Evolutionary conservation across 2,113 vertebrate species (phyloP).

Genomic region (Holacanthus passer): DNA sequence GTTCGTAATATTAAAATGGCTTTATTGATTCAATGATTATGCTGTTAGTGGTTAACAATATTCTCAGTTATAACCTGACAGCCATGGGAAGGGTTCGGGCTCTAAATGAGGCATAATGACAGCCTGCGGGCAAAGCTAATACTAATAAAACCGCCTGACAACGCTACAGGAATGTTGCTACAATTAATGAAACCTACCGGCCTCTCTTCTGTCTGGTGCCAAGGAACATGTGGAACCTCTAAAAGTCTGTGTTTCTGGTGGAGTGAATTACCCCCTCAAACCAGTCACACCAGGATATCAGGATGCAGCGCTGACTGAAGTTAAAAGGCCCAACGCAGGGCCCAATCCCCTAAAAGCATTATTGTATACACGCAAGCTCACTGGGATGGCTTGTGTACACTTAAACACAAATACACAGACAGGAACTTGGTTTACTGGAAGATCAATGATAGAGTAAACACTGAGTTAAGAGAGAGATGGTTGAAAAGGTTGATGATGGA

Average conservation of each 20-base stretch:
- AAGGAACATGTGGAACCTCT: constrained; percentile 90
- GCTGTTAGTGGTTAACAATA: constrained; percentile 52
- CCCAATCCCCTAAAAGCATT: constrained; percentile 67
- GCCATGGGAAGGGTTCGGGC: constrained; percentile 72
- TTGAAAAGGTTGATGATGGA: constrained; percentile 45
- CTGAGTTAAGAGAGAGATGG: constrained; percentile 42
- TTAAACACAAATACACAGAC: constrained; percentile 60
- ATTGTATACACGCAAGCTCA: constrained; percentile 74
- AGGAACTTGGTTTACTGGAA: constrained; percentile 66
- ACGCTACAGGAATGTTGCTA: constrained; percentile 81
- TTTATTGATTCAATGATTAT: constrained; percentile 60
- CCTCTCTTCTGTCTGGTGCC: constrained; percentile 86
- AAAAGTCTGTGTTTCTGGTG: constrained; percentile 84
- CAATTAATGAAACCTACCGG: constrained; percentile 85
- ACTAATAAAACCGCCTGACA: constrained; percentile 82
- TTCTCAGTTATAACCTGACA: constrained; percentile 71
- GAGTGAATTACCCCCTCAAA: constrained; percentile 79
- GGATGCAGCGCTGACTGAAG: constrained; percentile 78
- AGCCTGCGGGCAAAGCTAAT: constrained; percentile 77
- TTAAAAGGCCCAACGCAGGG: constrained; percentile 69
- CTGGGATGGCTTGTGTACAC: constrained; percentile 60
- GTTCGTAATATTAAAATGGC: constrained; percentile 29
- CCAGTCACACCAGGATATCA: constrained; percentile 71
- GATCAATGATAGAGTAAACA: constrained; percentile 68
- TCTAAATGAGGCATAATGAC: constrained; percentile 76